Evolutionary conservation across 2,797 vertebrate genomes (phyloP), one percentile per base, ranked within the genome.

Genomic region (Diglossa cyanea): DNA sequence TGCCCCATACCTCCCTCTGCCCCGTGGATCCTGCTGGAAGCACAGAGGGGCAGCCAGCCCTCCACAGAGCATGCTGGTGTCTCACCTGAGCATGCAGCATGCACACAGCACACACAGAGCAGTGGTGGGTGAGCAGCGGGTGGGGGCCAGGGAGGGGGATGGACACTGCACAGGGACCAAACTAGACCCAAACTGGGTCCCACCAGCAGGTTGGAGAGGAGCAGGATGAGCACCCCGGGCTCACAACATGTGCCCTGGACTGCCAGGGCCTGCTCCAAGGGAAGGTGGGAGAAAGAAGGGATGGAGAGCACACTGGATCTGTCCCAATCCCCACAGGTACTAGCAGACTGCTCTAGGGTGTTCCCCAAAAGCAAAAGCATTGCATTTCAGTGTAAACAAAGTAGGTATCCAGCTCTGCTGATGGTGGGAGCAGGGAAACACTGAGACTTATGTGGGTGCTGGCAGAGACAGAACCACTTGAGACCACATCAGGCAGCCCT

Each of bases 51-150:
- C 54, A 35, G 39, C 26, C 66, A 74, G 87, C 44, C 73, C 58
- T 44, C 84, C 3, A 1, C 3, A 2, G 51, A 66, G 47, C 6
- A 25, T 13, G 35, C 9, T 0, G 11, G 68, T 26, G 24, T 62
- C 67, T 71, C 40, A 0, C 55, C 47, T 1, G 0, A 87, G 92
- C 97, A 95, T 88, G 96, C 95, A 96, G 97, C 98, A 98, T 98
- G 98, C 98, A 97, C 26, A 90, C 92, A 93, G 93, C 86, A 95
- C 95, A 97, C 66, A 75, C 42, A 81, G 42, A 86, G 76, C 86
- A 75, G 71, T 4, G 72, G 89, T 3, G 4, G 70, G 88, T 35
- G 63, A 89, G 93, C 14, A 2, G 76, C 0, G 8, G 66, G 84
- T 42, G 13, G 19, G 70, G 66, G 81, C 91, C 71, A 39, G 31